phyloP scores from a whole-genome alignment of 2,888 invertebrate genomes.

The Brachyopa scutellaris region DNA sequence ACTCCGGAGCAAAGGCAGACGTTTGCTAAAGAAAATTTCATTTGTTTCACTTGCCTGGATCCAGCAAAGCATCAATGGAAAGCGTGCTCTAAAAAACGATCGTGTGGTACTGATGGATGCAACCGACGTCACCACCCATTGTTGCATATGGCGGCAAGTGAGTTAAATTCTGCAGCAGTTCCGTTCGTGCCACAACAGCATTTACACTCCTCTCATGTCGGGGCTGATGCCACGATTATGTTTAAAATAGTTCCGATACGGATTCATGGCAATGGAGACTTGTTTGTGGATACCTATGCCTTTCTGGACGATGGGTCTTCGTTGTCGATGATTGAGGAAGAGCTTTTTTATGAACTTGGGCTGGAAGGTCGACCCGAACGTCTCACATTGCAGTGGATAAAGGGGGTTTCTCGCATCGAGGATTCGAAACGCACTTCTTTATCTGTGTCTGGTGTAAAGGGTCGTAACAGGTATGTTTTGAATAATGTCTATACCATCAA shows the following conservation, averaged over 20 bases:
- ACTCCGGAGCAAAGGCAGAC: neutral
- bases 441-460: neutral
- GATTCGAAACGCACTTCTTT: neutral
- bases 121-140: neutral
- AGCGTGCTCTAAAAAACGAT: neutral
- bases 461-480: neutral
- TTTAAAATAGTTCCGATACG: neutral
- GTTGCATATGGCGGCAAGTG: neutral
- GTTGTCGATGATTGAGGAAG: constrained; percentile 19
- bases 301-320: constrained; percentile 14
- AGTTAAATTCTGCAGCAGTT: neutral
- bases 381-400: constrained; percentile 11
- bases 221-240: neutral
- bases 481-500: constrained; percentile 1
- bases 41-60: constrained; percentile 3
- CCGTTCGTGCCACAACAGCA: neutral
- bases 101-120: neutral
- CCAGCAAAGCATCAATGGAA: neutral
- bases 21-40: neutral
- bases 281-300: constrained; percentile 1
- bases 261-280: neutral
- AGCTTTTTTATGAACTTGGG: constrained; percentile 1
- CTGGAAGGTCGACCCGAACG: neutral
- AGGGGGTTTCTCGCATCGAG: neutral
- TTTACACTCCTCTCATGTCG: constrained; percentile 1